Conservation (phyloP, 37 sponge, comb jelly and placozoan genomes). For the Chondrilla cf. caribensis region DNA sequence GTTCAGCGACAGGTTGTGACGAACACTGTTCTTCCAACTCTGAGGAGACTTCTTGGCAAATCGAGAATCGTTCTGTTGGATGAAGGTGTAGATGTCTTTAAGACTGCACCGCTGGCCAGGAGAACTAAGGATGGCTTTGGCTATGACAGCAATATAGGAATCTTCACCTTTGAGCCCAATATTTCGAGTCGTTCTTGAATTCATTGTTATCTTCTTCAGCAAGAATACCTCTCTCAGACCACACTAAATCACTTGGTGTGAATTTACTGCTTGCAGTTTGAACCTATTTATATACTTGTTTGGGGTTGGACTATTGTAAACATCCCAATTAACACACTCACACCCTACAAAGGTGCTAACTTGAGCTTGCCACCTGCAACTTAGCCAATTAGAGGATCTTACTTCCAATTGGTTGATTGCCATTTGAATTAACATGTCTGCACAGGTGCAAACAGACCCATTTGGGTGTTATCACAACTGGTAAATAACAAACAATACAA, state of each 20-base stretch:
- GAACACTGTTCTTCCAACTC: conserved; percentile 76
- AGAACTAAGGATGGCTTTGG: conserved; percentile 60
- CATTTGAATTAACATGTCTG: neutral
- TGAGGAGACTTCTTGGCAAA: conserved; percentile 40
- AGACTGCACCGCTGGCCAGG: conserved; percentile 42
- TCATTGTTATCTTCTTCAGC: neutral
- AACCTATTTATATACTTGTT: neutral
- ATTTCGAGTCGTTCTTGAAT: neutral
- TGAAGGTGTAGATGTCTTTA: conserved; percentile 60
- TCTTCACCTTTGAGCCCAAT: conserved; percentile 26
- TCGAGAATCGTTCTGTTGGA: conserved; percentile 43
- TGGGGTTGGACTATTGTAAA: too few relatives aligned
- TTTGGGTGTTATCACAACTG: neutral
- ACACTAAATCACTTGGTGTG: neutral
- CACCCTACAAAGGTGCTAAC: neutral
- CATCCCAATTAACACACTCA: neutral
- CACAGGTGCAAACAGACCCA: neutral
- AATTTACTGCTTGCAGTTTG: neutral
- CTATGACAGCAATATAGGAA: conserved; percentile 76
- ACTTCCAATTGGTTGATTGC: neutral
- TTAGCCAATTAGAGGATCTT: neutral
- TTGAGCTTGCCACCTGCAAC: neutral
- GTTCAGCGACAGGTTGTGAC: conserved; percentile 78
- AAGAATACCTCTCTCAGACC: neutral
- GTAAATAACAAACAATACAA: neutral